Percentiles rank a stretch among this genome's conserved stretches.
Conservation (phyloP, 1,140 invertebrate genomes). For the Drosophila biarmipes region DNA sequence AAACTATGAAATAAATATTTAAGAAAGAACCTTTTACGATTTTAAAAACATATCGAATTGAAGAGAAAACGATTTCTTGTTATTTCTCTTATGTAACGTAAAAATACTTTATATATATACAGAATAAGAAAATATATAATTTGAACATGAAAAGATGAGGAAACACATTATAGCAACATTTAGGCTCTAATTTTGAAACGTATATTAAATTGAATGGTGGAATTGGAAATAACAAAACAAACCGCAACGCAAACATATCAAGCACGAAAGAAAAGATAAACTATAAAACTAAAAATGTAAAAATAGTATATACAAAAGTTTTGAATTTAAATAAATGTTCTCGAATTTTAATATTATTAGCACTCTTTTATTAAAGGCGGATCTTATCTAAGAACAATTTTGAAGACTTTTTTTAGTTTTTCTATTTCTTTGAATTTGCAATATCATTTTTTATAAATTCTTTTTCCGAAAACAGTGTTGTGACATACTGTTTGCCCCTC, state of each 20-base stretch:
- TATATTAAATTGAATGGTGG: slow-evolving; percentile 2
- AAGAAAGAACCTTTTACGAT: not conserved
- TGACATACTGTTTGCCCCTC: not conserved
- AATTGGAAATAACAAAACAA: not conserved
- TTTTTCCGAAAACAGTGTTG: not conserved
- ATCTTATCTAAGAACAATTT: not conserved
- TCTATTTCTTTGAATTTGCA: too few species aligned
- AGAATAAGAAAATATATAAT: not conserved
- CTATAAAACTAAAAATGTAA: slow-evolving; percentile 20
- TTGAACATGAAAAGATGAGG: not conserved
- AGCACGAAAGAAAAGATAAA: slow-evolving; percentile 5
- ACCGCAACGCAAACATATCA: slow-evolving; percentile 1
- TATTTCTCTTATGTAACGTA: too few species aligned
- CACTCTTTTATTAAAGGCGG: not conserved
- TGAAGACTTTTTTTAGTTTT: too few species aligned
- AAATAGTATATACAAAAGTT: slow-evolving; percentile 20
- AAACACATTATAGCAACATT: not conserved
- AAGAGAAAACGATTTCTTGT: too few species aligned
- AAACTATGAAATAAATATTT: slow-evolving; percentile 1
- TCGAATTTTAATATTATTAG: slow-evolving; percentile 3
- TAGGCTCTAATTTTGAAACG: not conserved
- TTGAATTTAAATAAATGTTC: slow-evolving; percentile 60
- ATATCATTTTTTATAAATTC: not conserved
- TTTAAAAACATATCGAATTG: not conserved
- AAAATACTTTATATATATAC: slow-evolving; percentile 2